Conservation (phyloP, 2,888 invertebrate genomes). For the Ectemnius lituratus region DNA sequence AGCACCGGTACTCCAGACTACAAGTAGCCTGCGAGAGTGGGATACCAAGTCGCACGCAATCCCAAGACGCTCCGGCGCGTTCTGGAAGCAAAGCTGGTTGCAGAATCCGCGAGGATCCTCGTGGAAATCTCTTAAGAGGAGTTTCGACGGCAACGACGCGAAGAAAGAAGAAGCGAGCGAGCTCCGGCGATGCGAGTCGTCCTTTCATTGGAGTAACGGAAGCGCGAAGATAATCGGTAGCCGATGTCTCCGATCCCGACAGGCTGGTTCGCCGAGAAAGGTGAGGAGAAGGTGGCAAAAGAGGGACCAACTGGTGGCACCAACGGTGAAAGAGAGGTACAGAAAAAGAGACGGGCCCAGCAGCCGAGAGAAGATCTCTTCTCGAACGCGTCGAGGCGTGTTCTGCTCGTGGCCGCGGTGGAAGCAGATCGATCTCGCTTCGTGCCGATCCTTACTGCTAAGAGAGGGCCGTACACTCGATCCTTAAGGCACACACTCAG, state of each 20-base stretch:
- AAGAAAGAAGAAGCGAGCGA: background rate
- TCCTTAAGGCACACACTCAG: no score
- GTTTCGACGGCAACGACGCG: background rate
- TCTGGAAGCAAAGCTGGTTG: background rate
- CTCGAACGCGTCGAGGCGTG: background rate
- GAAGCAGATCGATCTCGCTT: conserved; percentile 24
- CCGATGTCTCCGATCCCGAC: background rate
- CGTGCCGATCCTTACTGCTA: no score
- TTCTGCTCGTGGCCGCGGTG: conserved; percentile 5
- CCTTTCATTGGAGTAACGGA: conserved; percentile 28
- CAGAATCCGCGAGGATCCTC: background rate
- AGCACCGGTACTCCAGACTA: no score
- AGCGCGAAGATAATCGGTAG: conserved; percentile 39
- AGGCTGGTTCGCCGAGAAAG: conserved; percentile 5
- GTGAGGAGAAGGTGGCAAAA: background rate
- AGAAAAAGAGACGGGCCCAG: background rate
- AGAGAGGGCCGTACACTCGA: background rate
- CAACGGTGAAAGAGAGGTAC: background rate
- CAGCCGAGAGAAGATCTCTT: background rate
- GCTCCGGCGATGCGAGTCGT: conserved; percentile 3
- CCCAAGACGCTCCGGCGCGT: background rate
- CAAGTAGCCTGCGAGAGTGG: no score
- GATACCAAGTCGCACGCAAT: no score
- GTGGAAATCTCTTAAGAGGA: conserved; percentile 6
- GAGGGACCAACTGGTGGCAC: no score